These are phyloP conservation scores for Prostheceraeus crozeri DNA, from an alignment of 2,888 invertebrate species.

Conservation along the genomic window DNA sequence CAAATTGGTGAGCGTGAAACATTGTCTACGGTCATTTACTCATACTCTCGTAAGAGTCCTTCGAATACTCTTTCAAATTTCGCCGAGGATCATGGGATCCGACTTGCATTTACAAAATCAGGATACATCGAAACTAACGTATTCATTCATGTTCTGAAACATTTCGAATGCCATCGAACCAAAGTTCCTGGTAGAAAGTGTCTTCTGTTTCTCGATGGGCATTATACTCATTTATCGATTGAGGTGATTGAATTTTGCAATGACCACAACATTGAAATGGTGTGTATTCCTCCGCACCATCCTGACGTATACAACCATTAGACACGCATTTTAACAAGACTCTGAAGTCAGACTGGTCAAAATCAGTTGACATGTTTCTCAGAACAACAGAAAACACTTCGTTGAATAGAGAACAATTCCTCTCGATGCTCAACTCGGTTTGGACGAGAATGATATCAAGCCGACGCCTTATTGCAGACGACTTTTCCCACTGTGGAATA, in stretches of 20 bases:
- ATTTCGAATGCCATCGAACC: constrained; percentile 1
- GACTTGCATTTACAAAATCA: constrained; percentile 11
- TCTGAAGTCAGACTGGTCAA: constrained; percentile 7
- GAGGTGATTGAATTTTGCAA: constrained; percentile 12
- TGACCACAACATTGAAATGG: background rate
- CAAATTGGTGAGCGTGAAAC: background rate
- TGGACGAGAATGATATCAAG: background rate
- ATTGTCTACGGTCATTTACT: background rate
- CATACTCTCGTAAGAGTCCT: too few species aligned
- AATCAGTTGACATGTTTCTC: constrained; percentile 1
- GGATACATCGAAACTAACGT: constrained; percentile 8
- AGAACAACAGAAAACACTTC: background rate
- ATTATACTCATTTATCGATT: background rate
- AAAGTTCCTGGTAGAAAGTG: constrained; percentile 3
- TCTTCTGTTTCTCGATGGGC: constrained; percentile 15
- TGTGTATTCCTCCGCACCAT: constrained; percentile 19
- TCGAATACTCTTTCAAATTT: too few species aligned
- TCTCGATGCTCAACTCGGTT: background rate
- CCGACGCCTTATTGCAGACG: constrained; percentile 4
- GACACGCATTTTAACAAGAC: constrained; percentile 1
- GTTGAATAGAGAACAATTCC: background rate
- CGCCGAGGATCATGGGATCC: too few species aligned
- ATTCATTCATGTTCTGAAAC: background rate
- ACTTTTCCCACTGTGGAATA: constrained; percentile 5
- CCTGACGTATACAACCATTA: constrained; percentile 3